phyloP scores from a whole-genome alignment of 2,797 vertebrate species.

The Tiaroga cobitis region DNA sequence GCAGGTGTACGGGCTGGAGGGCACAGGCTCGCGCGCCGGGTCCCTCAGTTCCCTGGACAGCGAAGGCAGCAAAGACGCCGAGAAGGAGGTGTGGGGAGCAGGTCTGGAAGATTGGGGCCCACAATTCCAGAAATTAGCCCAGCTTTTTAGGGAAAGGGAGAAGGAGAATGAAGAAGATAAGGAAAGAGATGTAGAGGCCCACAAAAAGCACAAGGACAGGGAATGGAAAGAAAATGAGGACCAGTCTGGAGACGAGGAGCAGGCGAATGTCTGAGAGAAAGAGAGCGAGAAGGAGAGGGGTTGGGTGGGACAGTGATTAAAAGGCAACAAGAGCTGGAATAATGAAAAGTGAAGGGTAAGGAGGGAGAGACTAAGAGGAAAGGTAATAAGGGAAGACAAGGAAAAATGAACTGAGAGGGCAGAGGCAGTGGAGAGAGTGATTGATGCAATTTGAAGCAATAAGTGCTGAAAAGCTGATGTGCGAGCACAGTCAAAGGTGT shows the following conservation, averaged over 20 bases:
- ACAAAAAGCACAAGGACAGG: slow-evolving; percentile 28
- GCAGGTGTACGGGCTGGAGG: slow-evolving; percentile 92
- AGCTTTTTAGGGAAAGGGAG: slow-evolving; percentile 84
- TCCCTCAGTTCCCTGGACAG: slow-evolving; percentile 88
- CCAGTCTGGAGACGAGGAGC: slow-evolving; percentile 49
- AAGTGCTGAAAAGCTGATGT: slow-evolving; percentile 80
- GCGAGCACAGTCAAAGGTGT: slow-evolving; percentile 70
- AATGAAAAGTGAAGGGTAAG: slow-evolving; percentile 32
- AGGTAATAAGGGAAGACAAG: slow-evolving; percentile 81
- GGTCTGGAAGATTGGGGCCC: slow-evolving; percentile 90
- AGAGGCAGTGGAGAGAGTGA: slow-evolving; percentile 73
- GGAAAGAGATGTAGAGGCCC: slow-evolving; percentile 57
- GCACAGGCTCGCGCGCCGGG: slow-evolving; percentile 87
- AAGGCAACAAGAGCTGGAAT: slow-evolving; percentile 60
- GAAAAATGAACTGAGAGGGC: slow-evolving; percentile 73
- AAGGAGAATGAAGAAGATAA: slow-evolving; percentile 72
- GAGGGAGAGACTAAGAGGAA: slow-evolving; percentile 72
- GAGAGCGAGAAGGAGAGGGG: slow-evolving; percentile 19
- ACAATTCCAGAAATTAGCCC: slow-evolving; percentile 85
- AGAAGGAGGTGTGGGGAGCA: slow-evolving; percentile 80
- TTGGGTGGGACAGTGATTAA: slow-evolving; percentile 61
- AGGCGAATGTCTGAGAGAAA: slow-evolving; percentile 56
- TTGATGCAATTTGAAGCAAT: slow-evolving; percentile 88
- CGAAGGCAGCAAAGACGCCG: slow-evolving; percentile 80
- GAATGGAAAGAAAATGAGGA: slow-evolving; percentile 55